phyloP scores from a whole-genome alignment of 1,140 invertebrate genomes.

The Arctopsyche grandis region DNA sequence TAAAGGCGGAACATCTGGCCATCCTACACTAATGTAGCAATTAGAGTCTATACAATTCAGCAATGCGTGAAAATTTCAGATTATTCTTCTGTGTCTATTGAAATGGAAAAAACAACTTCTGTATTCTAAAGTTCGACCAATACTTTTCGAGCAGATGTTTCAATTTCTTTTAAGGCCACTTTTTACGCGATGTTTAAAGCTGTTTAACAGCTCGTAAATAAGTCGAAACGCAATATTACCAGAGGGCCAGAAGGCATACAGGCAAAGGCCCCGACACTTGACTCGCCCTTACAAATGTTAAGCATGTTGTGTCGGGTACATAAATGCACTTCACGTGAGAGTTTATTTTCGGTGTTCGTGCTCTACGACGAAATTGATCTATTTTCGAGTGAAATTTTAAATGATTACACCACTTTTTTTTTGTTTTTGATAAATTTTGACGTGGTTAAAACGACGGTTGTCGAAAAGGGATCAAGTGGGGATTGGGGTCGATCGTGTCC shows the following conservation, averaged over 20 bases:
- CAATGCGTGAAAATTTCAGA: too few relatives aligned
- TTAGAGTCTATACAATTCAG: too few relatives aligned
- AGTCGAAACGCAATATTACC: neutral
- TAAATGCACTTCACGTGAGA: neutral
- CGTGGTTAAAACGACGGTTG: too few relatives aligned
- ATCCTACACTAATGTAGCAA: too few relatives aligned
- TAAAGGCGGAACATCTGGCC: too few relatives aligned
- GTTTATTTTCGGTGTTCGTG: neutral
- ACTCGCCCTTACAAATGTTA: neutral
- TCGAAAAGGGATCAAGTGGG: too few relatives aligned
- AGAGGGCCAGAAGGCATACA: constrained; percentile 18
- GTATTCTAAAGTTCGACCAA: too few relatives aligned
- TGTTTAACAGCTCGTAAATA: constrained; percentile 36
- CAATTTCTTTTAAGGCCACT: too few relatives aligned
- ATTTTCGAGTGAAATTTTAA: neutral
- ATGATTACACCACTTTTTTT: neutral
- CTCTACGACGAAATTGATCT: neutral
- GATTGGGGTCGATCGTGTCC: too few relatives aligned
- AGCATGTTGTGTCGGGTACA: neutral
- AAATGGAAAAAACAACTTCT: too few relatives aligned
- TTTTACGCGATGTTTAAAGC: constrained; percentile 1
- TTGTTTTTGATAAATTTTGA: neutral
- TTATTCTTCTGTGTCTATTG: too few relatives aligned
- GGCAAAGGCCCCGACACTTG: neutral
- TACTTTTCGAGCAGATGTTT: too few relatives aligned